Evolutionary conservation across 2,113 vertebrate species (phyloP), one percentile per base, ranked within the genome.

Genomic region (Planiliza haematocheilus): DNA sequence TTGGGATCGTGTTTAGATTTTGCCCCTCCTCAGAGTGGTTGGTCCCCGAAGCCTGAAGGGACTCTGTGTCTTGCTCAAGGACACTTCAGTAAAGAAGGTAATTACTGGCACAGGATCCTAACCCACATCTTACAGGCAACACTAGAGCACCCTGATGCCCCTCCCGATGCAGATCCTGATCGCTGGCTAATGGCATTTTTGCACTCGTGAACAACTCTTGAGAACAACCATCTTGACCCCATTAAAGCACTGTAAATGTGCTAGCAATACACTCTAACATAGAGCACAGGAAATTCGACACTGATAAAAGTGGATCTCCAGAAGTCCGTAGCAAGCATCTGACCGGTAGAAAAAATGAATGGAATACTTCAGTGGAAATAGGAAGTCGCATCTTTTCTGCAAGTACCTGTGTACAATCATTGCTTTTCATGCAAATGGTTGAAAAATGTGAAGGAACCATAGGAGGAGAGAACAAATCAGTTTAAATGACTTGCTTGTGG

Each of bases 251-350:
- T 74, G 78, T 82, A 92, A 96, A 95, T 58, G 96, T 96, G 96
- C 97, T 89, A 78, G 92, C 79, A 84, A 95, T 70, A 93, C 93
- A 97, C 97, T 99, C 98, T 99, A 99, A 99, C 95, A 94, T 99
- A 99, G 97, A 99, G 97, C 94, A 97, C 93, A 83, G 88, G 90
- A 84, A 89, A 93, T 73, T 68, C 79, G 81, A 94, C 92, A 88
- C 87, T 88, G 86, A 84, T 87, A 93, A 82, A 92, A 93, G 91
- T 88, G 81, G 85, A 77, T 88, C 92, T 91, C 89, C 86, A 70
- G 81, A 58, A 51, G 61, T 83, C 76, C 71, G 64, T 70, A 77
- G 74, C 53, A 81, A 86, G 56, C 45, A 53, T 57, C 21, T 45
- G 57, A 78, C 64, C 75, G 58, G 68, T 86, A 89, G 67, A 79